Conservation (phyloP, 2,113 vertebrate genomes). For the Salvelinus namaycush region DNA sequence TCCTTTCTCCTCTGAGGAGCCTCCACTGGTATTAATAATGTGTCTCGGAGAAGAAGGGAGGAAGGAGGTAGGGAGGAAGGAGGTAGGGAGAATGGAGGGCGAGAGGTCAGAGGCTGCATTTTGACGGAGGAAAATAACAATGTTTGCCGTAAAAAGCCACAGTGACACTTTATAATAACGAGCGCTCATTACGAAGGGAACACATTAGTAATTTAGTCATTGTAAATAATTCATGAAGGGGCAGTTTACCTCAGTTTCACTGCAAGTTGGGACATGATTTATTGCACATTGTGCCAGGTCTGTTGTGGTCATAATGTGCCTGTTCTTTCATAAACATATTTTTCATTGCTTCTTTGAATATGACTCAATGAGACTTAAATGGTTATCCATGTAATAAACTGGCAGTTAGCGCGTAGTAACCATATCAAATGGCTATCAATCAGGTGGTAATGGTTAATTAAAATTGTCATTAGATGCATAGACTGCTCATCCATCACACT, state of each 20-base stretch:
- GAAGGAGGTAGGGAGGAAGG: neutral
- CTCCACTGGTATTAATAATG: no score
- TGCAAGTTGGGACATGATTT: neutral
- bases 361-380: neutral
- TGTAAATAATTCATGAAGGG: neutral
- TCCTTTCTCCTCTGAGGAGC: no score
- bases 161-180: conserved; percentile 3
- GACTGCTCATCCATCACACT: no score
- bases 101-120: neutral
- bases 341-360: neutral
- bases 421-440: neutral
- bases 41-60: neutral
- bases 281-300: neutral
- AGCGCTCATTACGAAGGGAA: neutral
- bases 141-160: neutral
- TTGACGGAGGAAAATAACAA: neutral
- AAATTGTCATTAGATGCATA: neutral
- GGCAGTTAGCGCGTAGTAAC: neutral
- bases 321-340: neutral
- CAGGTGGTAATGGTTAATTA: neutral
- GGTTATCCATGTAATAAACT: neutral
- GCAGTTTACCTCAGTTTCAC: neutral
- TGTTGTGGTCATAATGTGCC: neutral
- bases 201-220: neutral
- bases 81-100: neutral